Percentiles rank a stretch among this genome's conserved stretches.
Conservation (phyloP, 1,140 invertebrate species). For the Bombus balteatus region DNA sequence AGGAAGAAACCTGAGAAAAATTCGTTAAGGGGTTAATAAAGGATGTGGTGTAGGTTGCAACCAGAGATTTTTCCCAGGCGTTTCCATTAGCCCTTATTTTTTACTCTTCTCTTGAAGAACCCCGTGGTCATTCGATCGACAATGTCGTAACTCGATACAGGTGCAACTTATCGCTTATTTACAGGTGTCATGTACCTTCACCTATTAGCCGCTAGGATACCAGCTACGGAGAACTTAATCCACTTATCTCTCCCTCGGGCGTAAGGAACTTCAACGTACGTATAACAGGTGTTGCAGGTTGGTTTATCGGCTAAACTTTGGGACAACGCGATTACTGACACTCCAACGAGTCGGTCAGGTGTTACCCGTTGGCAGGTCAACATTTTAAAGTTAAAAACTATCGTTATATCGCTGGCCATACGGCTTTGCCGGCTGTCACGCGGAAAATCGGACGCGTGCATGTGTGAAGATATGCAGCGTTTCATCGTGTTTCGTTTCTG, state of each 20-base stretch:
- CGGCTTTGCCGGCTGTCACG: background rate
- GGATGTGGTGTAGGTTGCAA: background rate
- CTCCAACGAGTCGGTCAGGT: slow-evolving; percentile 42
- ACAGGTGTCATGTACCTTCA: slow-evolving; percentile 47
- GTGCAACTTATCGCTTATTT: slow-evolving; percentile 19
- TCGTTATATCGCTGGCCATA: slow-evolving; percentile 20
- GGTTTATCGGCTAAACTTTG: slow-evolving; percentile 63
- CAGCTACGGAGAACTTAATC: slow-evolving; percentile 65
- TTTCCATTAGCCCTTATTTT: background rate
- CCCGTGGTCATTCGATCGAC: slow-evolving; percentile 12
- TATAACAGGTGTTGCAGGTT: slow-evolving; percentile 61
- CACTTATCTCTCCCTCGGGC: slow-evolving; percentile 63
- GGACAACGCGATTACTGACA: slow-evolving; percentile 60
- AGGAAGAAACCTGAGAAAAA: background rate
- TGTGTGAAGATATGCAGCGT: background rate
- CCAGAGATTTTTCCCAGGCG: background rate
- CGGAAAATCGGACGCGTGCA: slow-evolving; percentile 4
- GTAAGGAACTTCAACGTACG: slow-evolving; percentile 61
- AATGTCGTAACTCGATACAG: slow-evolving; percentile 26
- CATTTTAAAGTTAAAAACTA: slow-evolving; percentile 56
- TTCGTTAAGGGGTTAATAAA: background rate
- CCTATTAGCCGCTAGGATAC: slow-evolving; percentile 59
- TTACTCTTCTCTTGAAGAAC: background rate
- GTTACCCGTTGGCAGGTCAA: slow-evolving; percentile 42
- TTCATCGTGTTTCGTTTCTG: background rate